Evolutionary conservation across 2,113 vertebrate genomes (phyloP).

Genomic region (Dolichallabes microphthalmus): DNA sequence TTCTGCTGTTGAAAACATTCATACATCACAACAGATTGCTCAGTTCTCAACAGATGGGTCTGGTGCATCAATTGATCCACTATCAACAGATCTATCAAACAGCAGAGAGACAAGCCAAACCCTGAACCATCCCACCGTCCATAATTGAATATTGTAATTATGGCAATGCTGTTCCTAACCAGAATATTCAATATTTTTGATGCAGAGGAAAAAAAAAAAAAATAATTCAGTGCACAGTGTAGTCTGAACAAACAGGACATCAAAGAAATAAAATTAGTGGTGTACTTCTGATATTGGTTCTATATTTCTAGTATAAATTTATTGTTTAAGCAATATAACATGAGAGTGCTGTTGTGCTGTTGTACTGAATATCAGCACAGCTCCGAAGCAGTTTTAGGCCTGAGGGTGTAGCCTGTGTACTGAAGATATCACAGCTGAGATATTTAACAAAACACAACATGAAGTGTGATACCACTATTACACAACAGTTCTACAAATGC

Average conservation of each 20-base stretch:
- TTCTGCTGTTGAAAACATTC: too few relatives aligned
- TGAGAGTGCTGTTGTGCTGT: too few relatives aligned
- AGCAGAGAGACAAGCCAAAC: constrained; percentile 10
- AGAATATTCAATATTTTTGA: constrained; percentile 33
- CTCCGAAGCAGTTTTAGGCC: too few relatives aligned
- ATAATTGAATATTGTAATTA: constrained; percentile 27
- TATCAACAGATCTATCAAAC: constrained; percentile 25
- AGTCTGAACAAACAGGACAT: background rate
- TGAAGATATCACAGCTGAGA: too few relatives aligned
- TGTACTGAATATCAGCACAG: too few relatives aligned
- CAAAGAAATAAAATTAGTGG: background rate
- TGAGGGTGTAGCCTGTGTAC: too few relatives aligned
- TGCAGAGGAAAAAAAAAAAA: background rate
- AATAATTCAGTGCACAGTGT: background rate
- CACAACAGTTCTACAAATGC: too few relatives aligned
- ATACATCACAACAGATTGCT: background rate
- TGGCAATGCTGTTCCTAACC: background rate
- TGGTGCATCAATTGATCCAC: background rate
- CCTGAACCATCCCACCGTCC: background rate
- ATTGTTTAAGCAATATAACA: too few relatives aligned
- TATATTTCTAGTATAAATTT: background rate
- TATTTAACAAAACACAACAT: too few relatives aligned
- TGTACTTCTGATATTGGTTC: background rate
- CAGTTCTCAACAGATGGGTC: constrained; percentile 21
- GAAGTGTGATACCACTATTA: too few relatives aligned